Evolutionary conservation across 2,888 invertebrate genomes (phyloP), one percentile per base, ranked within the genome.

Genomic region (Tromatobia lineatoria): DNA sequence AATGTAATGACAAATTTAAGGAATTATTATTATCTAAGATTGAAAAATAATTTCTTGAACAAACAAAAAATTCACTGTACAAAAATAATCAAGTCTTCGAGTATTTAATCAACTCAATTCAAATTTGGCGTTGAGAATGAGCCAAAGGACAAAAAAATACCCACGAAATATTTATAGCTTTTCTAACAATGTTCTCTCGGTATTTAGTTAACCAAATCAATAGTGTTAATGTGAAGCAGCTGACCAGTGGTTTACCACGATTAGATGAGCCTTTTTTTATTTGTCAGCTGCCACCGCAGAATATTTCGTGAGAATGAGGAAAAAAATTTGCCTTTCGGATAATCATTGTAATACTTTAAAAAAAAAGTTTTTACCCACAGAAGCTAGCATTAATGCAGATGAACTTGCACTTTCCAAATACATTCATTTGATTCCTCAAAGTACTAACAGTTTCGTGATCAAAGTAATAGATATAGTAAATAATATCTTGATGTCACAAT

Each of bases 171-270:
- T 25, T 23, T 13, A 25, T 25, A 13, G 7, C 8, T 52, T 50
- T 3, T 10, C 20, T 18, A 34, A n/a, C n/a, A 61, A 34, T 34
- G 38, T 38, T 38, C 15, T 18, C 8, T 38, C 20, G 6, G 8
- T 18, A 10, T 38, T 38, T 38, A 38, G 20, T 64, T 18, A 38
- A 64, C 18, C n/a, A 64, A 64, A 64, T 64, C 38, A 64, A 38
- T 64, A 38, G 3, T 8, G 18, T 42, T n/a, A 3, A 34, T 38
- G 18, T 18, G 38, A 38, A 64, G 38, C 38, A 34, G 18, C 61
- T 64, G 18, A 18, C 38, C 61, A 38, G n/a, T 64, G 38, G 61
- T n/a, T 15, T 29, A 18, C 38, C 18, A 64, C 61, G 38, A 38
- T 64, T 64, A 38, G 34, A 64, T 18, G 18, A 38, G 18, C 11